These are phyloP conservation scores for Promerops cafer DNA, from an alignment of 2,113 vertebrate genomes.

Conservation along the genomic window DNA sequence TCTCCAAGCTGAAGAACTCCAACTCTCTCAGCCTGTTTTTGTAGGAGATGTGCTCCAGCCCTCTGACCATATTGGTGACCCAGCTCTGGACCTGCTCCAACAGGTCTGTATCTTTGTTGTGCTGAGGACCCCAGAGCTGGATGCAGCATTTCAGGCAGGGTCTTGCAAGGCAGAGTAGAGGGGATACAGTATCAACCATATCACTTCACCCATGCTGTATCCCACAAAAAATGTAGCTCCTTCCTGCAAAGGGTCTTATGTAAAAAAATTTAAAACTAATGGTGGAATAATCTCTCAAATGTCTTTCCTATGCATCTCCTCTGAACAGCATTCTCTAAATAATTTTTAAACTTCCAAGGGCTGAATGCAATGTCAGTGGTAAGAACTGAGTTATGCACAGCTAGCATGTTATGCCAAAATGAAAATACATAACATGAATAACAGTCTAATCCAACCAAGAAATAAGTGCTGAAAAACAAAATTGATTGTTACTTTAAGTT, in stretches of 20 bases:
- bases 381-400: neutral
- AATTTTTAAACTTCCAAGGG: neutral
- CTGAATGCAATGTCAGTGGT: neutral
- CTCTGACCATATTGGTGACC: neutral
- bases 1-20: neutral
- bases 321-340: neutral
- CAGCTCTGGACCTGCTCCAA: neutral
- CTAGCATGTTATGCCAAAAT: neutral
- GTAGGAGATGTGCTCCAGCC: neutral
- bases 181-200: neutral
- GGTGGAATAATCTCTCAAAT: neutral
- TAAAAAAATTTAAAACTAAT: neutral
- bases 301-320: rapidly evolving
- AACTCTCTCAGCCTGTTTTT: neutral
- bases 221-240: neutral
- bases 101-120: neutral
- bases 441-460: neutral
- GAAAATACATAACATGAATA: neutral
- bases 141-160: neutral
- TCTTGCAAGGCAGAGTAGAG: rapidly evolving
- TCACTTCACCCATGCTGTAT: neutral
- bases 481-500: neutral
- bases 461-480: neutral
- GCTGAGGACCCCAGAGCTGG: neutral
- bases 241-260: neutral